Conservation (phyloP, 2,797 vertebrate genomes). For the Champsocephalus esox region DNA sequence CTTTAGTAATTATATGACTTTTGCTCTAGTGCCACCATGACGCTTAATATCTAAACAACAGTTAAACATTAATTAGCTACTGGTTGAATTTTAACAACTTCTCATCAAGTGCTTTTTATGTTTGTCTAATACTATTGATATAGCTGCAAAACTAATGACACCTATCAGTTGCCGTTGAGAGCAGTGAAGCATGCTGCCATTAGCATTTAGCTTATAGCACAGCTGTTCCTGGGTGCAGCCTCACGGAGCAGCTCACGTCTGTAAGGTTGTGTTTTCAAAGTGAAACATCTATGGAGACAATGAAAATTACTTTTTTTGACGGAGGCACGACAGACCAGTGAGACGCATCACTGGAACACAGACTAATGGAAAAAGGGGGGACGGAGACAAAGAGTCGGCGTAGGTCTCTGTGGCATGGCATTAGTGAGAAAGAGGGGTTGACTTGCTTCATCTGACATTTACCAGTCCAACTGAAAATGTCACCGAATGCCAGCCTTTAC, state of each 20-base stretch:
- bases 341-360: constrained; percentile 52
- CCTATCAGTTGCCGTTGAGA: not conserved
- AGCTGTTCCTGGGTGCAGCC: not conserved
- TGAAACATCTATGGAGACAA: constrained; percentile 18
- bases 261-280: constrained; percentile 23
- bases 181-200: not conserved
- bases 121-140: constrained; percentile 1
- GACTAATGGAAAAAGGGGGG: constrained; percentile 60
- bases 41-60: not conserved
- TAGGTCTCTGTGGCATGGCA: constrained; percentile 69
- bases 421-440: constrained; percentile 68
- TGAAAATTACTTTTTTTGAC: constrained; percentile 51
- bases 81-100: not conserved
- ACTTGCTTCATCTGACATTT: constrained; percentile 84
- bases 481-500: constrained; percentile 83
- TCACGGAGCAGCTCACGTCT: not conserved
- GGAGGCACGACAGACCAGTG: constrained; percentile 47
- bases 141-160: not conserved
- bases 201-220: constrained; percentile 18
- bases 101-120: not conserved
- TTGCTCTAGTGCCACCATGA: not conserved
- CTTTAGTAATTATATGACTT: not conserved
- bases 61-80: not conserved
- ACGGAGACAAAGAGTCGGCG: constrained; percentile 63
- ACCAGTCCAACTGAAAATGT: constrained; percentile 82